Percentiles rank a stretch among this genome's conserved stretches.
Conservation (phyloP, 2,888 invertebrate genomes). For the Chymomyza amoena region DNA sequence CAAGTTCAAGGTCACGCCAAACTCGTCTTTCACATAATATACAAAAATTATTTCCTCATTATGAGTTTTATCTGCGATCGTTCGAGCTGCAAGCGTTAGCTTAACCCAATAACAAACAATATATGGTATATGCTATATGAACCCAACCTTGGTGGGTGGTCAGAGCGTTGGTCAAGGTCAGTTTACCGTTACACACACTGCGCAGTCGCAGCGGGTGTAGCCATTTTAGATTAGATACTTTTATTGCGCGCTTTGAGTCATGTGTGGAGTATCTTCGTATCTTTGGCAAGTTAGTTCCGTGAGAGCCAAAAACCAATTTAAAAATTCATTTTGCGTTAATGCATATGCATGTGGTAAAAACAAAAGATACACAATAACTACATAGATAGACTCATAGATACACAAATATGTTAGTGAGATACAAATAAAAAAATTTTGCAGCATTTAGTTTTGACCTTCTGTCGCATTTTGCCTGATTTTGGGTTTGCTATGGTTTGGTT, state of each 20-base stretch:
- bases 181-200: neutral
- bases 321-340: slow-evolving; percentile 23
- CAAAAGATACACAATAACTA: slow-evolving; percentile 4
- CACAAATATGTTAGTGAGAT: neutral
- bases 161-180: neutral
- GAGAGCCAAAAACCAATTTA: slow-evolving; percentile 41
- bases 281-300: slow-evolving; percentile 44
- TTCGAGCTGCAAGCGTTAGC: neutral
- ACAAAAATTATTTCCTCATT: slow-evolving; percentile 22
- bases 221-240: slow-evolving; percentile 26
- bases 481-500: neutral
- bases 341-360: slow-evolving; percentile 4
- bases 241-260: slow-evolving; percentile 1
- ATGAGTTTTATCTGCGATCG: neutral
- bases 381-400: neutral
- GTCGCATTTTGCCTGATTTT: slow-evolving; percentile 40
- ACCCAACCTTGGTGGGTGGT: slow-evolving; percentile 1
- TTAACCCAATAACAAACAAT: neutral
- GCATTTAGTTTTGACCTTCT: slow-evolving; percentile 66
- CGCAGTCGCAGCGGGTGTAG: slow-evolving; percentile 59
- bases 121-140: neutral
- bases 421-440: slow-evolving; percentile 56
- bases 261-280: slow-evolving; percentile 2
- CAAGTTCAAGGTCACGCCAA: slow-evolving; percentile 52
- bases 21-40: slow-evolving; percentile 11